Conservation (phyloP, 2,888 invertebrate species). For the Coleophora deauratella region DNA sequence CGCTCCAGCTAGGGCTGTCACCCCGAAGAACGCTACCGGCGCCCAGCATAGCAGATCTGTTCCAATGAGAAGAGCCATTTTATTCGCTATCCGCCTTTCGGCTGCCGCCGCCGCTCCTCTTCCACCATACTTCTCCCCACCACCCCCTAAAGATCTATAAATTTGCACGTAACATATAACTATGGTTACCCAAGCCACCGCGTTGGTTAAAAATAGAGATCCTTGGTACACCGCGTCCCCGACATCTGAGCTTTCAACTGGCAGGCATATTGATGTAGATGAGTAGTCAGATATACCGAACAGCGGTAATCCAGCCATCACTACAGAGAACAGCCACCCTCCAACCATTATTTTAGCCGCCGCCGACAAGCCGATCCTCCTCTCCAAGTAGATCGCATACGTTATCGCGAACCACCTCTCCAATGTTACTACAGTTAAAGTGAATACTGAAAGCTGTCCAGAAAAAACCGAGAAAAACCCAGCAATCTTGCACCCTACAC, state of each 20-base stretch:
- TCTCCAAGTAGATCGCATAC: conserved; percentile 87
- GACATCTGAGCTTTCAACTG: conserved; percentile 83
- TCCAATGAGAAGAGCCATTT: conserved; percentile 92
- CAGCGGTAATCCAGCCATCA: conserved; percentile 86
- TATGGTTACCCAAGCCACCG: conserved; percentile 87
- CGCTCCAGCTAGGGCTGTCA: conserved; percentile 88
- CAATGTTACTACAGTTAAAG: conserved; percentile 88
- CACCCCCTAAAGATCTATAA: conserved; percentile 84
- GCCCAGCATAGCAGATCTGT: conserved; percentile 91
- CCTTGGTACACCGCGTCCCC: conserved; percentile 84
- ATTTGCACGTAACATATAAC: conserved; percentile 90
- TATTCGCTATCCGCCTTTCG: conserved; percentile 87
- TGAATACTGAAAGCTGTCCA: conserved; percentile 90
- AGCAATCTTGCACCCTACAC: conserved; percentile 87
- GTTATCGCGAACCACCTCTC: conserved; percentile 91
- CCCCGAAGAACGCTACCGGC: conserved; percentile 91
- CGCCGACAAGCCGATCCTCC: conserved; percentile 81
- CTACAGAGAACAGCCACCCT: conserved; percentile 85
- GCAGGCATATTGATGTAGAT: conserved; percentile 89
- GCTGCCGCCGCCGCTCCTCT: conserved; percentile 75
- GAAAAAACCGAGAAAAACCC: conserved; percentile 93
- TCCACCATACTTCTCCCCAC: conserved; percentile 78
- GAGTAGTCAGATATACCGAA: conserved; percentile 91
- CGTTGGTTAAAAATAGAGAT: conserved; percentile 82
- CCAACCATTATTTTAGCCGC: conserved; percentile 84